Conservation (phyloP, 2,113 vertebrate genomes). For the Acrocephalus kingi region DNA sequence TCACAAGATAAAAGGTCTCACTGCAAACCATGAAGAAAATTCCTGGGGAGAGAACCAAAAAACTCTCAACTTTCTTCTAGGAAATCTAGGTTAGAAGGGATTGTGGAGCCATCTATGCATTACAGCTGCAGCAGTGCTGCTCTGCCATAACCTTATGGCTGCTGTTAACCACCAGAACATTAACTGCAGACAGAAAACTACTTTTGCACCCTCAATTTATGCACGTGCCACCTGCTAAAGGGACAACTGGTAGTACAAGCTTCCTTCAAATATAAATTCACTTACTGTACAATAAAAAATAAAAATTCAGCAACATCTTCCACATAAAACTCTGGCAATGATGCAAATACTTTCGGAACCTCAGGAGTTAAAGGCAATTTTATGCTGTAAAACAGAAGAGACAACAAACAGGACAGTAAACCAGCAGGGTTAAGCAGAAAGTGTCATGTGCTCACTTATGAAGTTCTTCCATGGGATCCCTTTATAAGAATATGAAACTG, state of each 20-base stretch:
- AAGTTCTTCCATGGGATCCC: neutral
- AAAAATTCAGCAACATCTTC: constrained; percentile 99
- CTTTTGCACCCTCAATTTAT: neutral
- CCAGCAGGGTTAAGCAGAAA: neutral
- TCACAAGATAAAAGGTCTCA: neutral
- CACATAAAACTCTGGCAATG: constrained; percentile 97
- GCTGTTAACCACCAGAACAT: neutral
- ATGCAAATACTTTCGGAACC: constrained; percentile 95
- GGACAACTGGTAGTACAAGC: neutral
- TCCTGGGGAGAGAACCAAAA: neutral
- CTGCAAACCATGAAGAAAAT: neutral
- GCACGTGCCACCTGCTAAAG: neutral
- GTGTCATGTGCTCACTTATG: fast-evolving
- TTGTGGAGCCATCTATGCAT: neutral
- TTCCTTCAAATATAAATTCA: constrained; percentile 33
- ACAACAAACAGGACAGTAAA: neutral
- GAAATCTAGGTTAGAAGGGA: neutral
- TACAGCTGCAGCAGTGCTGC: neutral
- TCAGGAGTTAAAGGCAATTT: constrained; percentile 92
- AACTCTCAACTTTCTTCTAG: neutral
- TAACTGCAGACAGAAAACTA: neutral
- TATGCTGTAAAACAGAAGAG: constrained; percentile 74
- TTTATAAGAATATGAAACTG: neutral
- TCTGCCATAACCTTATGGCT: neutral
- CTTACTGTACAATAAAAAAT: constrained; percentile 99